phyloP scores from a whole-genome alignment of 2,113 vertebrate genomes.

The Syngnathus floridae region DNA sequence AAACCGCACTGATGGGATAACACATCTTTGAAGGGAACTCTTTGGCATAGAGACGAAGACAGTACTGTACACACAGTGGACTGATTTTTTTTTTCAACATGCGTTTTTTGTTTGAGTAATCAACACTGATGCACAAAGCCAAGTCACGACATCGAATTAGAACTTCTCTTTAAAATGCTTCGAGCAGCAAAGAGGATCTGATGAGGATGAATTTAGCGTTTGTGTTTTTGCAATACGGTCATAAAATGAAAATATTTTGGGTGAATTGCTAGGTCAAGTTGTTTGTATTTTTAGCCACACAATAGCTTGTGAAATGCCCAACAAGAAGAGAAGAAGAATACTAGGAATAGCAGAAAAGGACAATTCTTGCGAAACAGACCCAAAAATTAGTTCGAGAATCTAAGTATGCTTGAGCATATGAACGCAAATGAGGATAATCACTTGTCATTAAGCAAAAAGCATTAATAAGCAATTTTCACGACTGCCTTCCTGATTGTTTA shows the following conservation, averaged over 20 bases:
- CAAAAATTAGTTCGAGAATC: not conserved
- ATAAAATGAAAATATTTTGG: not conserved
- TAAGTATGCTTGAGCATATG: not conserved
- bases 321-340: not conserved
- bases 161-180: not conserved
- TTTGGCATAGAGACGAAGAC: not conserved
- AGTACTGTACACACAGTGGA: not conserved
- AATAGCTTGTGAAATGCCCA: not conserved
- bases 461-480: not conserved
- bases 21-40: not conserved
- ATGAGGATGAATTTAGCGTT: not conserved
- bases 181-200: not conserved
- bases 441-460: not conserved
- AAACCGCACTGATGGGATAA: not conserved
- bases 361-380: not conserved
- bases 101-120: not conserved
- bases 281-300: not conserved
- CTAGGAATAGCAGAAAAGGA: not conserved
- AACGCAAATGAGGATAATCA: not conserved
- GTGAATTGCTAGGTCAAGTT: not conserved
- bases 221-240: not conserved
- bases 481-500: not conserved
- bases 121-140: not conserved
- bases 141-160: not conserved
- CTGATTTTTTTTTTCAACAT: not conserved